phyloP scores from a whole-genome alignment of 2,888 invertebrate species.

The Ophraella communa region DNA sequence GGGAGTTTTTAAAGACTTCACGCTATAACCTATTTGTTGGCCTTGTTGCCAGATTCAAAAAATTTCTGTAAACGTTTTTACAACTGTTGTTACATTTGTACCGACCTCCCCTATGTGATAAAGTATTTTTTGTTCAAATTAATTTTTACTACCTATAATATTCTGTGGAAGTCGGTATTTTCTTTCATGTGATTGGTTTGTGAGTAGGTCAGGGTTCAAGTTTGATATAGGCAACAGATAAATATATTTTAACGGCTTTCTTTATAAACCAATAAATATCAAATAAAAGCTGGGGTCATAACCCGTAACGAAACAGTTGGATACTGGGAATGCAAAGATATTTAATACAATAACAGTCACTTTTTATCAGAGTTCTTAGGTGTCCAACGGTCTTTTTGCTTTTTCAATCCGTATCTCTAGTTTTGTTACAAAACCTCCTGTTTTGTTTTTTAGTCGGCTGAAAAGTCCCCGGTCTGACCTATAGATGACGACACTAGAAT shows the following conservation, averaged over 20 bases:
- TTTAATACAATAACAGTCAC: neutral
- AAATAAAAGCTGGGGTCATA: conserved; percentile 11
- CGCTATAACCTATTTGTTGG: no score
- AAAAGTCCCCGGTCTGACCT: no score
- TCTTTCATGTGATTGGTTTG: conserved; percentile 7
- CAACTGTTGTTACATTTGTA: no score
- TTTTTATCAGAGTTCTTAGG: neutral
- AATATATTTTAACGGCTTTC: conserved; percentile 1
- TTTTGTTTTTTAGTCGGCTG: no score
- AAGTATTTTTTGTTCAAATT: no score
- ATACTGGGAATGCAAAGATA: neutral
- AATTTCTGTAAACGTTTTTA: no score
- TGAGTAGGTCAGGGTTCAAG: conserved; percentile 18
- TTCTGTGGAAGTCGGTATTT: conserved; percentile 1
- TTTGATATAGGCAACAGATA: conserved; percentile 6
- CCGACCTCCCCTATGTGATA: no score
- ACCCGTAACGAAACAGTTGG: conserved; percentile 8
- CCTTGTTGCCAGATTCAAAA: no score
- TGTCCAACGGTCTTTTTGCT: neutral
- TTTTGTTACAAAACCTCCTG: no score
- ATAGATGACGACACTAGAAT: no score
- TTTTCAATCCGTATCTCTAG: no score
- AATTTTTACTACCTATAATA: neutral
- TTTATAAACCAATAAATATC: conserved; percentile 16
- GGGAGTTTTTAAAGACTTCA: no score